Percentiles rank a stretch among this genome's conserved stretches.
Conservation (phyloP, 2,797 vertebrate genomes). For the Hypotaenidia philippensis region DNA sequence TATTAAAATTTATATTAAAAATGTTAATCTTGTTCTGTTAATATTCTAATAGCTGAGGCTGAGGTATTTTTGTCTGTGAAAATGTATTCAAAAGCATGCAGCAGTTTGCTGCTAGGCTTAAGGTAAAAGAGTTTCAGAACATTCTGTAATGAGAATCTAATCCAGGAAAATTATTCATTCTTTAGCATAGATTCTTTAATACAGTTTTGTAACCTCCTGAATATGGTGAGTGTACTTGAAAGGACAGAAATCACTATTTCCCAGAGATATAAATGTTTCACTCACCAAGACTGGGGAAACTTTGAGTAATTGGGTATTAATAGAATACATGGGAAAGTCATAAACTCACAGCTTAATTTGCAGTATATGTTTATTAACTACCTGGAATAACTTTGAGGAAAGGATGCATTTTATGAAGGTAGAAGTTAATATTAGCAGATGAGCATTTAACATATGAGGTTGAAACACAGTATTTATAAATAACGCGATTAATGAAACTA, state of each 20-base stretch:
- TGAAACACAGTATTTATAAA: not conserved
- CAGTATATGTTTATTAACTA: not conserved
- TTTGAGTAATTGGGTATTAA: conserved; percentile 50
- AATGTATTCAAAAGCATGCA: conserved; percentile 70
- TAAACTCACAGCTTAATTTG: not conserved
- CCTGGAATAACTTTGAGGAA: conserved; percentile 12
- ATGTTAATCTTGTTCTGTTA: conserved; percentile 18
- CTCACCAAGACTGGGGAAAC: conserved; percentile 4
- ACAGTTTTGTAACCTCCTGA: conserved; percentile 47
- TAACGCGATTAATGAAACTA: not conserved
- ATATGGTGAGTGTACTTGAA: conserved; percentile 50
- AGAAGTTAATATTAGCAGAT: not conserved
- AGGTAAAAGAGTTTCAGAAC: conserved; percentile 56
- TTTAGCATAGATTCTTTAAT: conserved; percentile 41
- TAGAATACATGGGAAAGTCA: not conserved
- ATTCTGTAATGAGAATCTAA: conserved; percentile 70
- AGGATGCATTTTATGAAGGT: not conserved
- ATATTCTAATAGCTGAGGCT: conserved; percentile 29
- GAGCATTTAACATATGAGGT: not conserved
- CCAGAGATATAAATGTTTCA: conserved; percentile 36
- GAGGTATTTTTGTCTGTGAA: conserved; percentile 34
- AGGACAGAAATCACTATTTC: conserved; percentile 56
- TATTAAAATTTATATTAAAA: conserved; percentile 15
- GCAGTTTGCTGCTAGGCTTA: conserved; percentile 42
- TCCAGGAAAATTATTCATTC: conserved; percentile 64